Evolutionary conservation across 2,797 vertebrate species (phyloP).

Genomic region (Spea hammondii): DNA sequence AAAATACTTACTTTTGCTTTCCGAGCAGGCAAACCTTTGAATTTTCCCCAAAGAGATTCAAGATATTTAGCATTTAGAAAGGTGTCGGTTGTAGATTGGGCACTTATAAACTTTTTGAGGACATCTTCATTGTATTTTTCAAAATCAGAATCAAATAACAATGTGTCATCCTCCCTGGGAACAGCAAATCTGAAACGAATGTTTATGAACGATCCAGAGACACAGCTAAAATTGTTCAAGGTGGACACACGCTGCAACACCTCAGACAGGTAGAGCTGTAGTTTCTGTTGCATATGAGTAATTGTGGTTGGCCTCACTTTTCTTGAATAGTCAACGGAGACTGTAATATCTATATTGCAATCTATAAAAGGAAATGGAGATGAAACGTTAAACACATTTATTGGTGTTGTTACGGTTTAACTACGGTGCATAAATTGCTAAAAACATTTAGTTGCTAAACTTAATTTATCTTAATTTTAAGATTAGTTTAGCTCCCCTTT

Average conservation of each 20-base stretch:
- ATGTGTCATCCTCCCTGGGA: constrained; percentile 55
- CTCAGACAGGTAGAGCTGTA: constrained; percentile 68
- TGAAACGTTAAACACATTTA: too few species aligned
- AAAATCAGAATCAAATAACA: constrained; percentile 71
- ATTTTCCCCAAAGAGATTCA: constrained; percentile 68
- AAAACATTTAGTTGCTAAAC: too few species aligned
- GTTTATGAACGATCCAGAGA: background rate
- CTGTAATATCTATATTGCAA: constrained; percentile 75
- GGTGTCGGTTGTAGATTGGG: constrained; percentile 55
- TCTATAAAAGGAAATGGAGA: constrained; percentile 56
- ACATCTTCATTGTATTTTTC: constrained; percentile 63
- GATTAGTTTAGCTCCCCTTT: too few species aligned
- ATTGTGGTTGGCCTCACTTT: constrained; percentile 42
- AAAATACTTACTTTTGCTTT: constrained; percentile 76
- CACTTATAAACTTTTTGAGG: constrained; percentile 70
- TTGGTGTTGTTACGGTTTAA: too few species aligned
- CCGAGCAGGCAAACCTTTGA: constrained; percentile 59
- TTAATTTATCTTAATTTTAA: too few species aligned
- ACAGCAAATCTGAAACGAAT: constrained; percentile 67
- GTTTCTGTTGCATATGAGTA: constrained; percentile 63
- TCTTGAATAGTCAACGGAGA: constrained; percentile 78
- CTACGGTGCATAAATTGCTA: too few species aligned
- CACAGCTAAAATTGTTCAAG: constrained; percentile 72
- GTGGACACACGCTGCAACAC: constrained; percentile 66
- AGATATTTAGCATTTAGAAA: constrained; percentile 72